phyloP scores from a whole-genome alignment of 2,888 invertebrate species.

The Argynnis bischoffii region DNA sequence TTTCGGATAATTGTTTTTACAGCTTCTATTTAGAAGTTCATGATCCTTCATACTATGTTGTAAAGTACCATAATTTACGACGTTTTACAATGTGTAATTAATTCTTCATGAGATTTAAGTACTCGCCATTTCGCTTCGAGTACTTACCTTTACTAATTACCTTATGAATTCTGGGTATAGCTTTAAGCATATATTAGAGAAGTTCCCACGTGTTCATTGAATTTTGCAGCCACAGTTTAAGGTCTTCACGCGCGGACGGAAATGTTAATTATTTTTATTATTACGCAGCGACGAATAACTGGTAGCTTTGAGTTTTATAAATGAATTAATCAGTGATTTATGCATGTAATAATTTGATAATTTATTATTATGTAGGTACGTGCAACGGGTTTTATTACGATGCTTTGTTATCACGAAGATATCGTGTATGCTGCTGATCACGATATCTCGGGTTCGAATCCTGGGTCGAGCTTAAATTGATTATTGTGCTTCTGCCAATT shows the following conservation, averaged over 20 bases:
- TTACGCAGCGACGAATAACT: not conserved
- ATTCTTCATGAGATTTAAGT: constrained; percentile 1
- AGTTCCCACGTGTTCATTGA: constrained; percentile 41
- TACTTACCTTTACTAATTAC: constrained; percentile 23
- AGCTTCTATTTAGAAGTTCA: too few relatives aligned
- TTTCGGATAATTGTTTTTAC: too few relatives aligned
- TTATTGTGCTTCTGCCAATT: too few relatives aligned
- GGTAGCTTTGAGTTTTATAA: constrained; percentile 2
- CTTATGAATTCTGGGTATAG: constrained; percentile 20
- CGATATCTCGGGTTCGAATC: too few relatives aligned
- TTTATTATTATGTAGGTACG: not conserved
- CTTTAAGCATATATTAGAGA: constrained; percentile 23
- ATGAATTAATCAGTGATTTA: not conserved
- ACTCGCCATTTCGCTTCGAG: constrained; percentile 6
- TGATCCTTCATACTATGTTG: too few relatives aligned
- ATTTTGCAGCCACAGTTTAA: constrained; percentile 35
- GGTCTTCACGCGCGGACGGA: constrained; percentile 37
- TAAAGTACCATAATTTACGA: not conserved
- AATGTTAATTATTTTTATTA: constrained; percentile 21
- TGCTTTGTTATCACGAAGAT: too few relatives aligned
- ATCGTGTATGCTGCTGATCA: too few relatives aligned
- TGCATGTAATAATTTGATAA: not conserved
- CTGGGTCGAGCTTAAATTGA: too few relatives aligned
- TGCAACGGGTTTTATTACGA: too few relatives aligned
- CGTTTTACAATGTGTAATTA: not conserved